Base-by-base conservation (phyloP, 2,797 vertebrate species). In the Sparidentex hasta region DNA sequence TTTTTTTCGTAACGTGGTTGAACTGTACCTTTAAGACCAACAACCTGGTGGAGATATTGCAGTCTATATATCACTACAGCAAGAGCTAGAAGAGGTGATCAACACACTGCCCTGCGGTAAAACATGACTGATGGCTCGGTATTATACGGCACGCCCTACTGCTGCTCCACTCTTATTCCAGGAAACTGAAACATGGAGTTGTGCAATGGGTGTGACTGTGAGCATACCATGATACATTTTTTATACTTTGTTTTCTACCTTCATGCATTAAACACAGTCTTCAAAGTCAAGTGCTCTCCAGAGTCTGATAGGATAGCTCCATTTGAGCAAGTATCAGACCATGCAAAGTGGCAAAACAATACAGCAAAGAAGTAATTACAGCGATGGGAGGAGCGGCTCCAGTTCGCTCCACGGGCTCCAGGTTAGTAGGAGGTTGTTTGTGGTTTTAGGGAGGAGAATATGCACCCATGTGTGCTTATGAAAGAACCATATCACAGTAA, bases 331-430 rank as follows among this genome's bases (percentile, higher is more conserved):
- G 66, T 56, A 80, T 77, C 43, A 81, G 78, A 83, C 52, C 29
- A 52, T 6, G 25, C 20, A 8, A 67, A 29, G 64, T 71, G 47
- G 23, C 72, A 55, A 87, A 92, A 87, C 76, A 74, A 61, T 33
- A 47, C 59, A 70, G 58, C 8, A 51, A 64, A 52, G 75, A 71
- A 64, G 76, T 85, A 80, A 90, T 86, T 88, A 86, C 56, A 83
- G 71, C 0, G 27, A 70, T 17, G 74, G 86, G 84, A 71, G 86
- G 77, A 78, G 83, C 68, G 16, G 74, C 56, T 63, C 64, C 52
- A 59, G 57, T 52, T 81, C 2, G 12, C 82, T 62, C 65, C 80
- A 69, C 81, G 78, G 80, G 81, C 59, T 63, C 18, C 41, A 7
- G 25, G 70, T 23, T 25, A n/a, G 62, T 13, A 52, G 50, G 84